phyloP scores from a whole-genome alignment of 2,797 vertebrate genomes.

The Sebastes vulpes region DNA sequence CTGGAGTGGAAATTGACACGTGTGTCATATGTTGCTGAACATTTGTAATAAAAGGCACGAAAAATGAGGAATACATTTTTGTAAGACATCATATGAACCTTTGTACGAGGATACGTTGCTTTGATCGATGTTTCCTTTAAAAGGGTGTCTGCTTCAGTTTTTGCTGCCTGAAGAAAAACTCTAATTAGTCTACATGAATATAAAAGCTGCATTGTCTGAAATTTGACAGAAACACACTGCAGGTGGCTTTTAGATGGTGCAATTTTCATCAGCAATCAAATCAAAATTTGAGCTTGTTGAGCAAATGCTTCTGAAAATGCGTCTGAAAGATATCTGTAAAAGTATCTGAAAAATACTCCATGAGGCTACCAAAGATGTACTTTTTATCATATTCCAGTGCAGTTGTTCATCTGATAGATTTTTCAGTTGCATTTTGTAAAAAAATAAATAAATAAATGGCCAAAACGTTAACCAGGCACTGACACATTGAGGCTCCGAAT shows the following conservation, averaged over 20 bases:
- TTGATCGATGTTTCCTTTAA: neutral
- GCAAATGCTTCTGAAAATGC: neutral
- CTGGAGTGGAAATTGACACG: too few species aligned
- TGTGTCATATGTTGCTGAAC: neutral
- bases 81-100: neutral
- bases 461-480: neutral
- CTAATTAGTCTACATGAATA: neutral
- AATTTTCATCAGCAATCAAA: neutral
- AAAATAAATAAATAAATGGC: neutral
- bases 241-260: neutral
- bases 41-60: neutral
- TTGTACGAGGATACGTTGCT: neutral
- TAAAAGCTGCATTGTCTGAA: neutral
- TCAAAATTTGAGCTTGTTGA: neutral
- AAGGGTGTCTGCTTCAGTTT: neutral
- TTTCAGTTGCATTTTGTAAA: neutral
- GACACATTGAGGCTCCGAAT: constrained; percentile 5
- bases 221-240: neutral
- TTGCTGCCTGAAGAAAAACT: neutral
- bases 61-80: neutral
- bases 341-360: neutral
- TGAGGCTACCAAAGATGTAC: neutral
- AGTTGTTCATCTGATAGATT: neutral
- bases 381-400: neutral
- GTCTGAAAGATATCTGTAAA: too few species aligned